These are phyloP conservation scores for Rhynchomys soricoides DNA, from an alignment of 2,113 vertebrate species.

Conservation along the genomic window DNA sequence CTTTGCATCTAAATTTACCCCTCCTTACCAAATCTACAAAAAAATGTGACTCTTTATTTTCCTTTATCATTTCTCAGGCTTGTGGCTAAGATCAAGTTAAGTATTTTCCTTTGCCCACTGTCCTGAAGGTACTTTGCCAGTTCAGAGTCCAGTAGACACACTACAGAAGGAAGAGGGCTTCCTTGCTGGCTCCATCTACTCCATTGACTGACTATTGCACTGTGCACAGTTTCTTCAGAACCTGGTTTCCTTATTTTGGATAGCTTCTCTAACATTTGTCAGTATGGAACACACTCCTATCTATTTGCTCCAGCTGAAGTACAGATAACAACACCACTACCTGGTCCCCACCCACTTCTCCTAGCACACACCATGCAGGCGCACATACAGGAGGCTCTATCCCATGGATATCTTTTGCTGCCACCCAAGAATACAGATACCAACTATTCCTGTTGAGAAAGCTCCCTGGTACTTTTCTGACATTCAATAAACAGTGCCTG, in stretches of 20 bases:
- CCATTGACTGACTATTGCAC: not conserved
- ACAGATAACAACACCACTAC: not conserved
- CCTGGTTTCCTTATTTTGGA: not conserved
- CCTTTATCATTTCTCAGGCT: not conserved
- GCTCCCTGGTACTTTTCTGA: not conserved
- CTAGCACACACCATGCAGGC: not conserved
- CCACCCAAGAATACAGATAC: not conserved
- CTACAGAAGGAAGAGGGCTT: not conserved
- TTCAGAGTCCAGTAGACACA: not conserved
- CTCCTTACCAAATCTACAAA: slow-evolving; percentile 25
- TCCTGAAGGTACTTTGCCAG: not conserved
- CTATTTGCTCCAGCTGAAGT: not conserved
- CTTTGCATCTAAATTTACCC: not conserved
- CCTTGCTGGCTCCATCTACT: not conserved
- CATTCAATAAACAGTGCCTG: not conserved
- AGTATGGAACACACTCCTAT: not conserved
- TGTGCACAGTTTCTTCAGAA: not conserved
- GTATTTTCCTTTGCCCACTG: not conserved
- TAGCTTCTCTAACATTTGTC: not conserved
- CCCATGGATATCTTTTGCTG: not conserved
- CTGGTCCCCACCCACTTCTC: not conserved
- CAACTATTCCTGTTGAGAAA: not conserved
- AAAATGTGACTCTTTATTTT: not conserved
- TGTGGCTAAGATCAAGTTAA: not conserved
- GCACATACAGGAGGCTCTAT: not conserved